Base-by-base conservation (phyloP, 2,888 invertebrate genomes). In the Lydus trimaculatus region DNA sequence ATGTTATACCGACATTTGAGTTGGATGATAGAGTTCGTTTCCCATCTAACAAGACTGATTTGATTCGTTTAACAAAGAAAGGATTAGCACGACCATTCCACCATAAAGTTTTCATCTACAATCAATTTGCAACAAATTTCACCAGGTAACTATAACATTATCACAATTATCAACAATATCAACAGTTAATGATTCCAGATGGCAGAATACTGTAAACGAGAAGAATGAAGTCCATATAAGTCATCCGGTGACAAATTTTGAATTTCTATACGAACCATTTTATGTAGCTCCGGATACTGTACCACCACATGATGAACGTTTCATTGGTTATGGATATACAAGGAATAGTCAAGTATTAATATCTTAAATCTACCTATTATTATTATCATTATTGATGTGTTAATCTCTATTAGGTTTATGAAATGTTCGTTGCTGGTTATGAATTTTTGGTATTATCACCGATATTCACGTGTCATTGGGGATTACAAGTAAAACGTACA, bases 81-180 rank as follows among this genome's bases (percentile, higher is more conserved):
- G 94, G 94, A 63, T 85, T 95, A 61, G 96, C 96, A 0, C 89
- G 95, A 83, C 96, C 96, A 0, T 96, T 96, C 82, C 96, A 96
- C 83, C 91, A 94, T 79, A 95, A 95, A 85, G 94, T 96, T 70
- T 96, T 96, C 84, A 94, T 95, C 78, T 94, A 94, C 84, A 96
- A 96, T 84, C 96, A 97, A 84, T 95, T 90, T 80, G 96, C 96
- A 7, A 96, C 96, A 0, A 96, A 97, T 85, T 95, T 96, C 84
- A 90, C 94, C 43, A 92, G 91, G 95, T 94, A 81, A 87, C 5
- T 13, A 58, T 28, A 4, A 28, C 4, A n/a, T n/a, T n/a, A n/a
- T n/a, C n/a, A n/a, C 3, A 65, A 67, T 33, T 60, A 25, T 31
- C 25, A 7, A 17, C 43, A 65, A n/a, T 39, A 20, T 65, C 8